Evolutionary conservation across 1,140 invertebrate genomes (phyloP), one percentile per base, ranked within the genome.

Genomic region (Lordiphosa stackelbergi): DNA sequence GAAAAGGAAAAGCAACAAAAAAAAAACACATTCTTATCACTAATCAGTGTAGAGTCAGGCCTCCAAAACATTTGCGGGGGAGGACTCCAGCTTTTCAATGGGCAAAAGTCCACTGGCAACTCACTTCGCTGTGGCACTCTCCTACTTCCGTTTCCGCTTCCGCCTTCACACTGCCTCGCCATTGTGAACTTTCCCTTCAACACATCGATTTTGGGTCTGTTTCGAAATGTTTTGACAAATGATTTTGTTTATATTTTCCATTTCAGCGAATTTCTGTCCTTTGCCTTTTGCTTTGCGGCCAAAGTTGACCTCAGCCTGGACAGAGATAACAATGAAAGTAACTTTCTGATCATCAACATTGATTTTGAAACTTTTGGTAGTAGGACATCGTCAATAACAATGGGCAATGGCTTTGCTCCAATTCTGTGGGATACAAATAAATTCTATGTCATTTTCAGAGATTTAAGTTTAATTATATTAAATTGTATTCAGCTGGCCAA

Each of bases 241-340:
- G 75, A 81, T 83, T 81, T 83, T 81, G 75, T 81, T 81, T 83
- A 81, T 75, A 81, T 81, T 81, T 81, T 81, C 79, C 68, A 77
- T 83, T 83, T 83, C 75, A 83, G 77, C 75, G 75, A 75, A 53
- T 65, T 68, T 72, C 52, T 51, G 62, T 31, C 69, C 37, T 62
- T 70, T 57, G 65, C 43, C 65, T 73, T 68, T 68, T 54, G 46
- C 69, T 69, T 22, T 78, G 73, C 28, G 73, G 75, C 55, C 60
- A 53, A 56, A 40, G n/a, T 46, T 40, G 11, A n/a, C 31, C 35
- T 31, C 22, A 34, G 22, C 24, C 60, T 59, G 54, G 34, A 34
- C 68, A 63, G 56, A 79, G 61, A 68, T 81, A 81, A 81, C 71
- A 66, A 53, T 79, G 63, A 58, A 43, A 70, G 71, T 53, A 41